Conservation (phyloP, 2,888 invertebrate genomes). For the Leptopilina drosophilae region DNA sequence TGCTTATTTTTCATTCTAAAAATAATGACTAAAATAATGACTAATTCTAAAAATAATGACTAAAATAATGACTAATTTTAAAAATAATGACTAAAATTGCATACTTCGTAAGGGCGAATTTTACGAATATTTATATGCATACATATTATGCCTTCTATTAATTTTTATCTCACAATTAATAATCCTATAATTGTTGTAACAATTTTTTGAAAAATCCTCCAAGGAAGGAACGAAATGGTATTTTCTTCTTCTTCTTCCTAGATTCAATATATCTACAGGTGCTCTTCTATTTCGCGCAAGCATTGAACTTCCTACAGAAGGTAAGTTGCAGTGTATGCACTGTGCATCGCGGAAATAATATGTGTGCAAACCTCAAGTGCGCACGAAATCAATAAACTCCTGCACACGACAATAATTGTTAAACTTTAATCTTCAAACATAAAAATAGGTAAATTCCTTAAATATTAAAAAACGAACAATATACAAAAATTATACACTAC, state of each 20-base stretch:
- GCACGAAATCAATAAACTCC: conserved; percentile 1
- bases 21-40: too few species aligned
- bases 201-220: neutral
- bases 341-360: conserved; percentile 25
- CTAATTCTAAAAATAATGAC: too few species aligned
- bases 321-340: conserved; percentile 39
- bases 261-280: conserved; percentile 48
- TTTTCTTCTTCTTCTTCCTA: neutral
- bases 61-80: too few species aligned
- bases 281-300: conserved; percentile 61
- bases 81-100: too few species aligned
- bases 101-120: too few species aligned
- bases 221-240: neutral
- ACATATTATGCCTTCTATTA: too few species aligned
- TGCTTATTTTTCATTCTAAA: neutral
- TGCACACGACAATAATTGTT: neutral
- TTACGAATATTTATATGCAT: too few species aligned
- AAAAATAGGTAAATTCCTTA: neutral
- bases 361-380: conserved; percentile 23
- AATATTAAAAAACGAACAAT: too few species aligned
- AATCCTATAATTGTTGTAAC: too few species aligned
- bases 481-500: too few species aligned
- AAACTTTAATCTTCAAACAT: neutral
- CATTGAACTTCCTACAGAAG: conserved; percentile 67
- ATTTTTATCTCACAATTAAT: too few species aligned